Conservation (phyloP, 2,888 invertebrate genomes). For the Athripsodes cinereus region DNA sequence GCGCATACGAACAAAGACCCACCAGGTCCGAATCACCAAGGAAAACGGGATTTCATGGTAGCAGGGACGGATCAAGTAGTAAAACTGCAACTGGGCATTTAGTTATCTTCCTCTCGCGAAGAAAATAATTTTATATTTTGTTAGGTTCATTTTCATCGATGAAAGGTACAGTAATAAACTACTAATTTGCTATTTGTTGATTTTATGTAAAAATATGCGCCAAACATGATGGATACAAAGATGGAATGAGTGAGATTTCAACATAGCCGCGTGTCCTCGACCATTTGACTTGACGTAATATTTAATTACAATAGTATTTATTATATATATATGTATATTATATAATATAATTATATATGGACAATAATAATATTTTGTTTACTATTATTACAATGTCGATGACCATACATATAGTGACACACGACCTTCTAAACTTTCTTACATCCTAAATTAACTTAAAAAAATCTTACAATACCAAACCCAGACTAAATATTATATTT, state of each 20-base stretch:
- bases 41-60: background rate
- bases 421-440: constrained; percentile 27
- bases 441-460: constrained; percentile 25
- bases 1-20: constrained; percentile 11
- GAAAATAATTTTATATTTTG: constrained; percentile 27
- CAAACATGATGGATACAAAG: constrained; percentile 21
- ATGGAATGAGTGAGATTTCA: constrained; percentile 28
- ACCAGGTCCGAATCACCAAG: background rate
- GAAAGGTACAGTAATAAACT: constrained; percentile 28
- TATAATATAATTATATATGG: constrained; percentile 26
- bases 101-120: constrained; percentile 25
- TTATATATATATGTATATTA: too few relatives aligned
- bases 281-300: constrained; percentile 8
- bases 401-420: constrained; percentile 26
- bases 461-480: constrained; percentile 21
- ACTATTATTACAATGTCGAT: constrained; percentile 27
- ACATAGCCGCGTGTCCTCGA: constrained; percentile 26
- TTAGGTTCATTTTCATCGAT: constrained; percentile 23
- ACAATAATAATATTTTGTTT: constrained; percentile 22
- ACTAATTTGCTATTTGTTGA: constrained; percentile 26
- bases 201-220: constrained; percentile 28
- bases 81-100: constrained; percentile 26
- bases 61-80: constrained; percentile 13
- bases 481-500: constrained; percentile 18
- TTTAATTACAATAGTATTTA: background rate